Percentiles rank a stretch among this genome's conserved stretches.
Conservation (phyloP, 2,888 invertebrate species). For the Spodoptera picta region DNA sequence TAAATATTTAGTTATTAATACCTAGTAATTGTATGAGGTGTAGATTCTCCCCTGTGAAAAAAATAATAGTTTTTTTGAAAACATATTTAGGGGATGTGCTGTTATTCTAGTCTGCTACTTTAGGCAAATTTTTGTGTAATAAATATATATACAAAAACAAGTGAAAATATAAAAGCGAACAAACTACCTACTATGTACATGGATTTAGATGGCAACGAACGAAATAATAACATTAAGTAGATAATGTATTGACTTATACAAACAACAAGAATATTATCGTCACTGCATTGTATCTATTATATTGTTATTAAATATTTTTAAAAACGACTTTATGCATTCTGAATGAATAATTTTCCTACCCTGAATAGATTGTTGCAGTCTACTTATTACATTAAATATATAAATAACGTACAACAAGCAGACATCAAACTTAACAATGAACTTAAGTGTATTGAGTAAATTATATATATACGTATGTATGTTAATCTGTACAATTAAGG, state of each 20-base stretch:
- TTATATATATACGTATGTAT: conserved; percentile 34
- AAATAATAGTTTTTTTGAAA: conserved; percentile 34
- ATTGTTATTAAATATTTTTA: conserved; percentile 7
- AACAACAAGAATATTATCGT: neutral
- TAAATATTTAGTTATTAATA: conserved; percentile 55
- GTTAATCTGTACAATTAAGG: conserved; percentile 36
- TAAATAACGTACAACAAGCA: conserved; percentile 9
- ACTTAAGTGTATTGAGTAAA: conserved; percentile 33
- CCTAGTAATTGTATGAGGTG: conserved; percentile 42
- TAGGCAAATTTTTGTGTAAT: conserved; percentile 40
- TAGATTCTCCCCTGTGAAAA: conserved; percentile 40
- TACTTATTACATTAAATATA: neutral
- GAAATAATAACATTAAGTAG: neutral
- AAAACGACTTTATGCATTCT: neutral
- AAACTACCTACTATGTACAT: neutral
- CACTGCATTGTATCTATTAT: neutral
- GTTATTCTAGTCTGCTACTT: conserved; percentile 65
- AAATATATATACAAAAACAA: conserved; percentile 4
- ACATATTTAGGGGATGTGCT: conserved; percentile 47
- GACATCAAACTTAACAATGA: conserved; percentile 13
- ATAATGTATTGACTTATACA: neutral
- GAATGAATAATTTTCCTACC: neutral
- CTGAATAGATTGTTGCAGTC: neutral
- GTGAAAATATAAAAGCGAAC: neutral
- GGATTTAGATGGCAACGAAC: neutral